Base-by-base conservation (phyloP, 2,888 invertebrate genomes). In the Endomychus coccineus region DNA sequence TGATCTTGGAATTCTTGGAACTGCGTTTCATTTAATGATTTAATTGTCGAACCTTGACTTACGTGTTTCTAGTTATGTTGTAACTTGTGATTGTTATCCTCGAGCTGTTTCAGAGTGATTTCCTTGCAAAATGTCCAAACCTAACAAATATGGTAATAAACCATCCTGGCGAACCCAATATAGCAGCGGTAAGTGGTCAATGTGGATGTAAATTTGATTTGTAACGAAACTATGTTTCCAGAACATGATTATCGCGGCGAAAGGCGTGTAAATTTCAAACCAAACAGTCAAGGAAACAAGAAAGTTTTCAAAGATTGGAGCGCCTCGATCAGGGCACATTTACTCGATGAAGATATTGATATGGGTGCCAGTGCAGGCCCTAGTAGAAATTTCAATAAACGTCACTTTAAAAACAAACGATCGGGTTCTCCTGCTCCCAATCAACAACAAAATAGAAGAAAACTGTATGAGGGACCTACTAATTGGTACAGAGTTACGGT, bases 401-500 rank as follows among this genome's bases (percentile, higher is more conserved):
- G 41, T 59, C 2, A 66, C 61, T 34, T 24, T 14, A 27, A 15
- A 11, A 31, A 25, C 11, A 36, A 31, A 31, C 6, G 36, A 59
- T 68, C 52, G 67, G 69, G 34, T 29, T 42, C 16, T 12, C 35
- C 29, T 12, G 34, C 24, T 37, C n/a, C n/a, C n/a, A n/a, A n/a
- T n/a, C 58, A 60, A 48, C 50, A 46, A 25, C 36, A 52, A 2
- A 53, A 54, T 0, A 67, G 63, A 39, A 63, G 71, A 53, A 74
- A 66, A 47, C 68, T 77, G 29, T 54, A 71, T 6, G 64, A 70
- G 46, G 73, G 75, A 21, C 58, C 70, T 4, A 63, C 73, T 13
- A 77, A 75, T 32, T 87, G 84, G 83, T 87, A 81, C 57, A 79
- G 78, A 67, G 70, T 86, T 5, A 71, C 73, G 17, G 74, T 74